Percentiles rank a stretch among this genome's conserved stretches.
These are phyloP conservation scores for Simalia tracyae DNA, from an alignment of 2,797 vertebrate genomes.

Conservation along the genomic window DNA sequence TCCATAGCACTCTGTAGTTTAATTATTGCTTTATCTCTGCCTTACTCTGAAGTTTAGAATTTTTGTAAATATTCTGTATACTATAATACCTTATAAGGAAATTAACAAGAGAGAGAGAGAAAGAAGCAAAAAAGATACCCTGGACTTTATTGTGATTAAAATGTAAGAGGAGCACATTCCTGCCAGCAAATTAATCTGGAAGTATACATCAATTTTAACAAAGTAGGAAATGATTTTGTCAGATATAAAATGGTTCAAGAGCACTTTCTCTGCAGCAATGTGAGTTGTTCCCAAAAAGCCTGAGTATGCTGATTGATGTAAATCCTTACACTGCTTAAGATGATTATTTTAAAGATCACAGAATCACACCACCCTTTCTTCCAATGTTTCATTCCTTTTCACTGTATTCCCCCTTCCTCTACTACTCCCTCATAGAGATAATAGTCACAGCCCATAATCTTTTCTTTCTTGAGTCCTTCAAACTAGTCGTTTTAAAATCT, in stretches of 20 bases:
- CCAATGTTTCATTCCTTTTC: background rate
- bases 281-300: background rate
- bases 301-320: background rate
- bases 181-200: background rate
- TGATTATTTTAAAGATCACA: background rate
- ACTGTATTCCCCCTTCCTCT: background rate
- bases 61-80: background rate
- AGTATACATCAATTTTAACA: background rate
- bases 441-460: background rate
- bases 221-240: background rate
- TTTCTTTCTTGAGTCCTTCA: background rate
- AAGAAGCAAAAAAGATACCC: background rate
- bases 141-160: background rate
- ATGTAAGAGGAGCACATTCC: background rate
- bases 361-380: background rate
- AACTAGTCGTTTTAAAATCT: background rate
- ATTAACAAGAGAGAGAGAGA: background rate
- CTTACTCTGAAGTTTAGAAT: background rate
- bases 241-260: background rate
- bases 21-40: background rate
- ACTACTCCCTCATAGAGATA: background rate
- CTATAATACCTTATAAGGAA: background rate
- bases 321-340: background rate
- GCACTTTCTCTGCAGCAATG: background rate
- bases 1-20: background rate